Evolutionary conservation across 2,888 invertebrate species (phyloP), one percentile per base, ranked within the genome.

Genomic region (Habroteleia sp.): DNA sequence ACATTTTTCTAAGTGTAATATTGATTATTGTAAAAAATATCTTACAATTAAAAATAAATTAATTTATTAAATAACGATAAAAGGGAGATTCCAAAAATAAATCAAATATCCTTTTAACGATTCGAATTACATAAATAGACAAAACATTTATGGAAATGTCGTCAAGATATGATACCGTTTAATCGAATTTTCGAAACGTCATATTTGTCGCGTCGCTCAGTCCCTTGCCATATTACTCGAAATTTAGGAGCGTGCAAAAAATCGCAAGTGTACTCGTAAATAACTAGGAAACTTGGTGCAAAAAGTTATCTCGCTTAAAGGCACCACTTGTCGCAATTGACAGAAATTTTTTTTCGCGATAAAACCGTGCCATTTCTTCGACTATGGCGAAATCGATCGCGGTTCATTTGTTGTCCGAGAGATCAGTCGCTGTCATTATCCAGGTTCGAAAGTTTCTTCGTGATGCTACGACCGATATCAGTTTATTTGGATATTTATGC

Each of bases 381-480:
- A 13, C 58, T 48, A 69, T 69, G 37, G 50, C 17, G 11, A 60
- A 60, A 37, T 56, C 50, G 58, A 56, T 66, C 46, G 56, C 37
- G 35, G 14, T 11, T 58, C 48, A 68, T 68, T 68, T 68, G 50
- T 69, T 60, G 50, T 50, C 31, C 56, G 41, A 35, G 68, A 58
- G 68, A 68, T 68, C 68, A 42, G 58, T 1, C 54, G 17, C 50
- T 69, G 69, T 69, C 60, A 69, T 69, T 69, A 69, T 60, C n/a
- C 52, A 35, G 50, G 50, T 50, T 69, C 29, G 29, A 58, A 69
- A 69, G 60, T 69, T 69, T 54, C 52, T 17, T 31, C 33, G 27
- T 17, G 68, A 58, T 58, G 39, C 50, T 58, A 58, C 39, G 68
- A 13, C 50, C 20, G 58, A 68, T 58, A 68, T 56, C 46, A 48